Evolutionary conservation across 2,888 invertebrate genomes (phyloP), one percentile per base, ranked within the genome.

Genomic region (Athetis lepigone): DNA sequence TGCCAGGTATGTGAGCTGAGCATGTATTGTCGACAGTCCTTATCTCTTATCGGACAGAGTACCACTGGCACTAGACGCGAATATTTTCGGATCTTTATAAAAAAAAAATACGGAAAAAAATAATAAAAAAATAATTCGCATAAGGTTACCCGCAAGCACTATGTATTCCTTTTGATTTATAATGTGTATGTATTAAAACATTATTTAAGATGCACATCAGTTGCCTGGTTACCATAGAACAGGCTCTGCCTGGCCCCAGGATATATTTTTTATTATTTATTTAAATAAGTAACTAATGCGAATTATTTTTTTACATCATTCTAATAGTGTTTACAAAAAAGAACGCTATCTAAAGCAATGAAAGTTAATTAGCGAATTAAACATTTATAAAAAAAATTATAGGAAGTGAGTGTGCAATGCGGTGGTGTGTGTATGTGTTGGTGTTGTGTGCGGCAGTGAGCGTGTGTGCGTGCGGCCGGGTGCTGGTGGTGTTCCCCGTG

Each of bases 401-500:
- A 23, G 16, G 2, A 8, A 29, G 13, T 39, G 8, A 21, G 8
- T 23, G 2, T 37, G 36, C 18, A 19, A 72, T 36, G 46, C 60
- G 67, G 76, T 49, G 60, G 62, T 45, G 33, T 13, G 37, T 21
- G 6, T 56, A 47, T 66, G 49, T 76, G 40, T 25, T 77, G 18
- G 23, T 70, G 47, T 11, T 76, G 68, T 72, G 69, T 61, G 60
- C 63, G 54, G 13, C 59, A 2, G 40, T 76, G 61, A 51, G 58
- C 0, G n/a, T 59, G 55, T 58, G 78, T 58, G 60, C 29, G 27
- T 73, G 80, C 6, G 70, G 82, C 46, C 70, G 69, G 19, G 70
- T 86, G 11, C 70, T 90, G 37, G 84, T 88, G 19, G 80, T 88
- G 54, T 88, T 88, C 64, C 89, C 89, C 2, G 72, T 85, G 42